Base-by-base conservation (phyloP, 2,888 invertebrate species). In the Lysandra coridon region DNA sequence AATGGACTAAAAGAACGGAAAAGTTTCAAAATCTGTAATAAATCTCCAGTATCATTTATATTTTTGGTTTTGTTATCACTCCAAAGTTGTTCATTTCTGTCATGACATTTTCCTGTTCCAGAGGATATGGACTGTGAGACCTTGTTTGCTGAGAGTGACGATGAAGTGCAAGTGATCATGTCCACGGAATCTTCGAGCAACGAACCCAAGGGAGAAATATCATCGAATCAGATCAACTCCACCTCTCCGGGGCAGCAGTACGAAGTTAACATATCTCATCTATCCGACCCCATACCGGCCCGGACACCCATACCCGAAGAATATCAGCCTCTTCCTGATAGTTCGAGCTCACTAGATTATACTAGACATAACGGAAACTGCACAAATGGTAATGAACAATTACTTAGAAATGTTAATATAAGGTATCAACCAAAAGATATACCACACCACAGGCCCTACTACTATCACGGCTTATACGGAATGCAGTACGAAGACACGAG, bases 51-150 rank as follows among this genome's bases (percentile, higher is more conserved):
- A 5, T 62, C 23, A 23, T 62, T 7, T 62, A 30, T 30, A 7
- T 17, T 69, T 69, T 23, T 5, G 5, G 10, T 30, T 64, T 64
- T 60, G 33, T 73, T 23, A 49, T 73, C 23, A 73, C 14, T 78
- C 78, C 78, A 6, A 23, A 60, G 33, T 53, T 23, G 23, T 23
- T 23, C 23, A 73, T 53, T 37, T 74, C 73, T 30, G 14, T 78
- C 80, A 40, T 62, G 73, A n/a, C 62, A 78, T 78, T 81, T 79
- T 82, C 81, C 82, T 84, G 81, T 89, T 95, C 84, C 94, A 93
- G 96, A 95, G 84, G 95, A 96, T 86, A 96, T 96, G 95, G 96
- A 96, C 83, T 96, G 95, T 88, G 96, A 96, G 82, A 95, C 95
- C 82, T 89, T 96, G 80, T 96, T 96, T 90, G 96, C 96, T 79